phyloP scores from a whole-genome alignment of 1,140 invertebrate species.

The Drosophila miranda region DNA sequence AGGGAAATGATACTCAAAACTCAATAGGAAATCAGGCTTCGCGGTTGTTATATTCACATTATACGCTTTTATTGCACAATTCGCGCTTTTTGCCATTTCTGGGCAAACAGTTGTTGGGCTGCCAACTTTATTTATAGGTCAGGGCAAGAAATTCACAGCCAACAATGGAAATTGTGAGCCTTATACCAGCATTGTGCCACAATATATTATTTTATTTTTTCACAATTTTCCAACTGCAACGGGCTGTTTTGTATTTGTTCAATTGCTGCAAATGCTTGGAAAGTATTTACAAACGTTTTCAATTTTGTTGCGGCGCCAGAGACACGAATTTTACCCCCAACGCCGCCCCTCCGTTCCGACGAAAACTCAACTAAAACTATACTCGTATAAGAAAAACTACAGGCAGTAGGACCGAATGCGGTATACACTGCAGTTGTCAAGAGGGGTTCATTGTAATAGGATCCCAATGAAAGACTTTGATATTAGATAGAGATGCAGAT shows the following conservation, averaged over 20 bases:
- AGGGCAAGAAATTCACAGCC: conserved; percentile 21
- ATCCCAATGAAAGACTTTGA: too few species aligned
- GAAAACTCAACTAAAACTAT: conserved; percentile 27
- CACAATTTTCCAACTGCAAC: conserved; percentile 60
- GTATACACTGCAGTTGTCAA: background rate
- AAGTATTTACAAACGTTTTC: conserved; percentile 78
- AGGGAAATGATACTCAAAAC: conserved; percentile 2
- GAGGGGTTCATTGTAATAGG: background rate
- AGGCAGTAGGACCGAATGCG: background rate
- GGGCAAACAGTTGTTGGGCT: conserved; percentile 59
- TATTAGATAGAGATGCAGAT: too few species aligned
- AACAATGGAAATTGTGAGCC: conserved; percentile 13
- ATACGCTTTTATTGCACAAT: conserved; percentile 69
- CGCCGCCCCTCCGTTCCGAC: background rate
- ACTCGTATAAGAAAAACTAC: background rate
- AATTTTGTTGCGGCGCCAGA: conserved; percentile 53
- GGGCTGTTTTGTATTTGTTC: conserved; percentile 70
- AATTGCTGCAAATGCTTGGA: conserved; percentile 77
- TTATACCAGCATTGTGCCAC: conserved; percentile 39
- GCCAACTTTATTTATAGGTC: conserved; percentile 79
- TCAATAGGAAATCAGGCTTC: conserved; percentile 37
- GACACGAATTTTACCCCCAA: conserved; percentile 57
- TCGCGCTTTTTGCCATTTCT: conserved; percentile 61
- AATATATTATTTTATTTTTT: conserved; percentile 49
- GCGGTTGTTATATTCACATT: conserved; percentile 59